Evolutionary conservation across 2,888 invertebrate species (phyloP), one percentile per base, ranked within the genome.

Genomic region (Epistrophe eligans): DNA sequence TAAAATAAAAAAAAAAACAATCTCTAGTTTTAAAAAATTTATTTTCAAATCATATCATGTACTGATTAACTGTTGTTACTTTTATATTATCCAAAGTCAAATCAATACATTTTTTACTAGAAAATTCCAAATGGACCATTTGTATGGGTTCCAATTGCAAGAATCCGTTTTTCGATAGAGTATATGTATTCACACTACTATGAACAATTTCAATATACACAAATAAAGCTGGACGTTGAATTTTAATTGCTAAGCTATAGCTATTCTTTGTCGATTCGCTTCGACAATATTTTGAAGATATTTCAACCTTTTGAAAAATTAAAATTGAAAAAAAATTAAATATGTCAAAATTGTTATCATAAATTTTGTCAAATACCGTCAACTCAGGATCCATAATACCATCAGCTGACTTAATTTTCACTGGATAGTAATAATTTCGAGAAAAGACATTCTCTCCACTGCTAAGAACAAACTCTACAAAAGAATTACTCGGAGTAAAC

Each of bases 381-480:
- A 96, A 92, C n/a, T 92, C 91, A 1, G 96, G 95, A 88, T 92
- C 90, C 58, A 90, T 91, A 55, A 96, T 91, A 0, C 94, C 94
- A 81, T 92, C 92, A 1, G 94, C 93, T 50, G 93, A 90, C 89
- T 95, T 95, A 55, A 96, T 93, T 19, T 94, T 92, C 50, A 91
- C 93, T 0, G 96, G 96, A 89, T 96, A 96, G 5, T 96, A 92
- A 89, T 95, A 96, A 91, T 96, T 97, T 77, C 94, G 93, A 0
- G 97, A 95, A 4, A 95, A 93, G 1, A 94, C 91, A 1, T 93
- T 90, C 0, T 79, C 40, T 0, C 92, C 90, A 6, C 94, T 93
- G 82, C 92, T 92, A n/a, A 96, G 90, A 3, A 94, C 92, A 84
- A 95, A 94, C 89, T 92, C 91, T 2, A 92, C 60, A 64, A 91